Conservation (phyloP, 2,797 vertebrate genomes). For the Podarcis lilfordi region DNA sequence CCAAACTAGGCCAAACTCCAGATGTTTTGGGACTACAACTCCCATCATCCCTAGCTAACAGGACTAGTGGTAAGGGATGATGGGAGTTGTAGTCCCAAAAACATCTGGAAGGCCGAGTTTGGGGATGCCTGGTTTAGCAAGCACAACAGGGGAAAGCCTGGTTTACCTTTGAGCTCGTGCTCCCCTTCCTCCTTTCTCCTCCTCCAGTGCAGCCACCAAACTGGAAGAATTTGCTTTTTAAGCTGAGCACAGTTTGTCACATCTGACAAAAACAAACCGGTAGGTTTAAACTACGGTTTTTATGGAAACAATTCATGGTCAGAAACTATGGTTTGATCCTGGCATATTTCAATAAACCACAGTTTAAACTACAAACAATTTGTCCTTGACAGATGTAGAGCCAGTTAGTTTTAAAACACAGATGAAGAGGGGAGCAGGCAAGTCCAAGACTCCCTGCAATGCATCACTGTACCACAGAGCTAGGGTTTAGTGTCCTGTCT, state of each 20-base stretch:
- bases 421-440: no score
- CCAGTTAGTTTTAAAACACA: neutral
- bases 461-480: no score
- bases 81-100: no score
- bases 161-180: neutral
- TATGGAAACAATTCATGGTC: neutral
- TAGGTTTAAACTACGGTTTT: neutral
- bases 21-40: no score
- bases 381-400: neutral
- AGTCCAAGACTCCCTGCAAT: neutral
- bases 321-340: neutral
- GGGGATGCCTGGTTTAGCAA: neutral
- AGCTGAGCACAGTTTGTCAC: neutral
- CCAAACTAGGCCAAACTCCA: no score
- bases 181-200: neutral
- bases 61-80: no score
- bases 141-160: neutral
- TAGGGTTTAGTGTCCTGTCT: neutral
- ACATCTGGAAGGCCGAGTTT: no score
- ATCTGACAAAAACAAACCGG: neutral
- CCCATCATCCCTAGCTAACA: no score
- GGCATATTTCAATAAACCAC: neutral
- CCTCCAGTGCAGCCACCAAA: neutral
- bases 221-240: neutral
- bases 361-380: neutral